Percentiles rank a stretch among this genome's conserved stretches.
Conservation (phyloP, 1,140 invertebrate genomes). For the Euura saliciscinereae region DNA sequence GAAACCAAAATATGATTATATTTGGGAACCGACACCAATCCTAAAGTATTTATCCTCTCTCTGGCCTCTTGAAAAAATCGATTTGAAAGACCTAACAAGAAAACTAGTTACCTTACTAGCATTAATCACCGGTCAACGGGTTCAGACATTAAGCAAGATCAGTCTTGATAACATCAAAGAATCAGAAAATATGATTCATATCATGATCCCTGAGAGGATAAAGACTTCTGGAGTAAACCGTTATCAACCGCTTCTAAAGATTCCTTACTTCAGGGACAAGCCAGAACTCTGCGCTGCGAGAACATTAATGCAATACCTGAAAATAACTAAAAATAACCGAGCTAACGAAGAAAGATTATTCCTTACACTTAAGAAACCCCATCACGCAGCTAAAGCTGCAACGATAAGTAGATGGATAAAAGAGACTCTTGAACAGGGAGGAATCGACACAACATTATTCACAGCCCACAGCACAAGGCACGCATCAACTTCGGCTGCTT, state of each 20-base stretch:
- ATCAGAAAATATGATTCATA: slow-evolving; percentile 18
- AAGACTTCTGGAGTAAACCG: slow-evolving; percentile 31
- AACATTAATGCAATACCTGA: slow-evolving; percentile 15
- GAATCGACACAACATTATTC: slow-evolving; percentile 32
- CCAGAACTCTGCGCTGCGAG: slow-evolving; percentile 17
- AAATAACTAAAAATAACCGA: slow-evolving; percentile 10
- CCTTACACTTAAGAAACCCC: slow-evolving; percentile 22
- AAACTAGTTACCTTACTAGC: too few relatives aligned
- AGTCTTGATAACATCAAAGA: slow-evolving; percentile 5
- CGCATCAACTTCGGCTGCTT: slow-evolving; percentile 13
- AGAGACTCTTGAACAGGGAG: slow-evolving; percentile 26
- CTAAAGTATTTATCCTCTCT: background rate
- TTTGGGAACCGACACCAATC: background rate
- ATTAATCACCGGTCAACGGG: slow-evolving; percentile 4
- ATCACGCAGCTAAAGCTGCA: slow-evolving; percentile 28
- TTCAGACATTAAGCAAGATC: slow-evolving; percentile 31
- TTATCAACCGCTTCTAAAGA: slow-evolving; percentile 26
- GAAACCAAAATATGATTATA: background rate
- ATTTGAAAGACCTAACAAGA: slow-evolving; percentile 11
- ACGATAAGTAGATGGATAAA: slow-evolving; percentile 42
- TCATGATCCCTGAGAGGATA: slow-evolving; percentile 30
- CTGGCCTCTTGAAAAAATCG: background rate
- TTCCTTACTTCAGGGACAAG: slow-evolving; percentile 28
- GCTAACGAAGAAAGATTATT: slow-evolving; percentile 17
- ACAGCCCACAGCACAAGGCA: background rate